Conservation (phyloP, 2,113 vertebrate species). For the Etia nguti region DNA sequence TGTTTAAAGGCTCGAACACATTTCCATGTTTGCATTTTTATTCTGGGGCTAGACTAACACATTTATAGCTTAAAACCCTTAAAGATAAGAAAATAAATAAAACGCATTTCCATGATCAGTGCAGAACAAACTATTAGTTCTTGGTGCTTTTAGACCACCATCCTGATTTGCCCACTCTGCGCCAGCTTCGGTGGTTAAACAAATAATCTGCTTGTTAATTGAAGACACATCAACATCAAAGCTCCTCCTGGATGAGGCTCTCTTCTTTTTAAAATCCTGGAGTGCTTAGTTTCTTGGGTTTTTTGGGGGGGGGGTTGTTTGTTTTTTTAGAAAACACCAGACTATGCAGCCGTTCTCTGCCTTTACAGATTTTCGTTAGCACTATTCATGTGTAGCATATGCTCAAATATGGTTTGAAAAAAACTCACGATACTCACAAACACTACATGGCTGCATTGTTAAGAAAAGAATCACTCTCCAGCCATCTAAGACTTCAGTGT, state of each 20-base stretch:
- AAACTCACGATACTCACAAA: neutral
- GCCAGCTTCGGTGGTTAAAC: neutral
- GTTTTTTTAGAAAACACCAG: neutral
- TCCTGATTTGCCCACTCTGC: neutral
- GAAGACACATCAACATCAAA: neutral
- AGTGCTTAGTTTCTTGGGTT: neutral
- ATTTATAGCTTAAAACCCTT: neutral
- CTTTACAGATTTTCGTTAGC: neutral
- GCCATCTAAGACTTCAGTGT: neutral
- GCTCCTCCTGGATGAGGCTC: neutral
- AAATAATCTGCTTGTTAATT: neutral
- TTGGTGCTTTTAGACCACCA: neutral
- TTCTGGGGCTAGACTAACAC: neutral
- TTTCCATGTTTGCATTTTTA: neutral
- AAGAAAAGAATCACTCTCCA: neutral
- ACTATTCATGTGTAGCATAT: neutral
- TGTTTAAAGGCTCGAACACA: neutral
- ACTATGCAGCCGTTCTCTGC: neutral
- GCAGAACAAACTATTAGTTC: neutral
- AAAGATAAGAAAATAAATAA: neutral
- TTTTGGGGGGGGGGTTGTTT: neutral
- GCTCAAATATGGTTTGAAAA: neutral
- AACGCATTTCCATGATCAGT: neutral
- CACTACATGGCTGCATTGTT: neutral
- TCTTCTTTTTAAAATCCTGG: neutral